Percentiles rank a stretch among this genome's conserved stretches.
phyloP scores from a whole-genome alignment of 2,888 invertebrate species.

The Volucella inanis region DNA sequence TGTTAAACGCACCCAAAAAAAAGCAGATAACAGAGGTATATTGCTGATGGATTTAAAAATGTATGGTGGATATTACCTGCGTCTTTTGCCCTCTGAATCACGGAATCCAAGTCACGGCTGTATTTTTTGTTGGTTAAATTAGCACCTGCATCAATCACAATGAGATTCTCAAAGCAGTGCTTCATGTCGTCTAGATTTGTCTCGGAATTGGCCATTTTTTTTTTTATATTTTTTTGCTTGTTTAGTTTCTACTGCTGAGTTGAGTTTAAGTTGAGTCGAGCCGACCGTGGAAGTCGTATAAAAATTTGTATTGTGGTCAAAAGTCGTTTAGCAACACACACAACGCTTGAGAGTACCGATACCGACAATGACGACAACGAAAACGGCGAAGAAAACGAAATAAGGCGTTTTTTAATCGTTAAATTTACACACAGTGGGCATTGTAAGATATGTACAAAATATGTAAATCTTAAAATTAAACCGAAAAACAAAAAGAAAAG shows the following conservation, averaged over 20 bases:
- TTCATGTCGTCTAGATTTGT: constrained; percentile 85
- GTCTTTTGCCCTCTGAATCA: constrained; percentile 95
- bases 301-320: constrained; percentile 43
- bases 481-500: constrained; percentile 42
- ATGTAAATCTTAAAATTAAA: constrained; percentile 24
- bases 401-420: constrained; percentile 27
- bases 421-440: constrained; percentile 28
- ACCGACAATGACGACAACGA: too few relatives aligned
- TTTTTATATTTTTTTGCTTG: constrained; percentile 15
- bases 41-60: background rate
- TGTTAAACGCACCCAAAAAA: constrained; percentile 6
- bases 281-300: constrained; percentile 57
- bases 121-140: constrained; percentile 97
- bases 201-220: constrained; percentile 76
- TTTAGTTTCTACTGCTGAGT: background rate
- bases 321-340: constrained; percentile 49
- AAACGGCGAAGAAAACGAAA: background rate
- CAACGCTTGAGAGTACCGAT: constrained; percentile 31
- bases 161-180: constrained; percentile 94
- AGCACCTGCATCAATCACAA: constrained; percentile 95
- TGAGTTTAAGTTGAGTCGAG: too few relatives aligned
- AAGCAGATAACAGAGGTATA: constrained; percentile 29
- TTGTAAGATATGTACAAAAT: constrained; percentile 51
- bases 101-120: constrained; percentile 94
- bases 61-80: constrained; percentile 86